These are phyloP conservation scores for Archegozetes longisetosus DNA, from an alignment of 1,140 invertebrate species.

Conservation along the genomic window DNA sequence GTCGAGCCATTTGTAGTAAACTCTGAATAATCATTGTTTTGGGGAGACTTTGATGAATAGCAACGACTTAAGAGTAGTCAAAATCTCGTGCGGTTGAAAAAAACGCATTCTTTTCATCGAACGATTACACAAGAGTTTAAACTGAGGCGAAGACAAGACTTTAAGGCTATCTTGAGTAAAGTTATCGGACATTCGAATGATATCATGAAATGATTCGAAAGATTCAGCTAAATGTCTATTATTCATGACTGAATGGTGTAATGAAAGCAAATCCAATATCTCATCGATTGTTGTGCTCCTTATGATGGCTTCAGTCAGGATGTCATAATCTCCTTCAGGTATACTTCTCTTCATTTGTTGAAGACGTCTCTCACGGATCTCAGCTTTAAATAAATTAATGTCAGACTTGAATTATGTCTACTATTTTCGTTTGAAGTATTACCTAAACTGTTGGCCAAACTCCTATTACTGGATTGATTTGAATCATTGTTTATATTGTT, in stretches of 20 bases:
- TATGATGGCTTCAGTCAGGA: not conserved
- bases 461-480: no score
- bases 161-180: not conserved
- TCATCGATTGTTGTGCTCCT: not conserved
- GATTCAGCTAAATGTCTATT: not conserved
- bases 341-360: not conserved
- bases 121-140: not conserved
- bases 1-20: not conserved
- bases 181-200: not conserved
- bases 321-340: not conserved
- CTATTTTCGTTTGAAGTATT: no score
- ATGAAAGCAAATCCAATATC: not conserved
- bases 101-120: not conserved
- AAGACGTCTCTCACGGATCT: not conserved
- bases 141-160: not conserved
- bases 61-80: not conserved
- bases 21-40: not conserved
- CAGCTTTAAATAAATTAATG: not conserved
- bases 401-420: no score
- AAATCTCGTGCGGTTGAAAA: not conserved
- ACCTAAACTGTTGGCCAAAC: no score
- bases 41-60: not conserved
- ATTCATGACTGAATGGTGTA: not conserved
- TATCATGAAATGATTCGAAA: not conserved
- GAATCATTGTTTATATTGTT: no score